Evolutionary conservation across 2,113 vertebrate species (phyloP), one percentile per base, ranked within the genome.

Genomic region (Pygathrix nemaeus): DNA sequence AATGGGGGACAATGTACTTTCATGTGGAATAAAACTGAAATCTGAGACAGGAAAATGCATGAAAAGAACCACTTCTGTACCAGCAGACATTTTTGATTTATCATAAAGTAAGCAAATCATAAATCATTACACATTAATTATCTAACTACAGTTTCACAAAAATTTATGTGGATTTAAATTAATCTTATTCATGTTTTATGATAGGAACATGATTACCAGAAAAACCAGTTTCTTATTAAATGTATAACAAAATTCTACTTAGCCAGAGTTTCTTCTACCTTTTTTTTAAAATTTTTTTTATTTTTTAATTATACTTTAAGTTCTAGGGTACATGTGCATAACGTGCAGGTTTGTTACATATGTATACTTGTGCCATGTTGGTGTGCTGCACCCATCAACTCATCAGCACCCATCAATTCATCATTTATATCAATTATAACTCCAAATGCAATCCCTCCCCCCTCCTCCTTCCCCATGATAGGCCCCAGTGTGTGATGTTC

Each of bases 61-160:
- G 48, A 92, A 90, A 91, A 97, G 38, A 96, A 91, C 88, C n/a
- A 93, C 64, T 64, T 90, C 80, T 94, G 17, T 96, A 70, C 27
- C 52, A 89, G 32, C 3, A 94, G 82, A 89, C 38, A 89, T 87
- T 91, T 93, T 79, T 76, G 38, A 97, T 93, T 96, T 92, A 93
- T 94, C 75, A 78, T 75, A 93, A 96, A 93, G 48, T 85, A 97
- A 91, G 61, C 35, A 97, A 93, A 96, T 93, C n/a, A 76, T 64
- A 93, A 93, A 86, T 97, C 68, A 93, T 27, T 76, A 55, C 25
- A 93, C 3, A 55, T 91, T 90, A 97, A 92, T 83, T 94, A 97
- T 55, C 73, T 96, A 96, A 93, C 72, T 78, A 48, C 13, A 89
- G 66, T 88, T 97, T 93, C 73, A 88, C 76, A 82, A 79, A 86